phyloP scores from a whole-genome alignment of 2,797 vertebrate genomes.

The Gouania willdenowi region DNA sequence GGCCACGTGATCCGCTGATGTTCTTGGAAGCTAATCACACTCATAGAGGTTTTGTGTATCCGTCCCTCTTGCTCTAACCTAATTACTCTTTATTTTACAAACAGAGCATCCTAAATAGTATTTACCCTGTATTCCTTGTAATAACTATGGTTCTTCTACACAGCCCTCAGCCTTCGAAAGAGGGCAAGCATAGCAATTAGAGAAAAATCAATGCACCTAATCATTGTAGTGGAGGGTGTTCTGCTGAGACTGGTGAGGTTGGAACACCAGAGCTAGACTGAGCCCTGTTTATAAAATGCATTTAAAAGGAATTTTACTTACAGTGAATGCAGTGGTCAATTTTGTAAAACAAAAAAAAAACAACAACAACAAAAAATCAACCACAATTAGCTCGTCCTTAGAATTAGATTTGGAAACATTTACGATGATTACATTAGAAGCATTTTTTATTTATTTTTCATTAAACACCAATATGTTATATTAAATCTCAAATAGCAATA shows the following conservation, averaged over 20 bases:
- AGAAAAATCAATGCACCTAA: conserved; percentile 50
- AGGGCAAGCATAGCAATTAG: conserved; percentile 38
- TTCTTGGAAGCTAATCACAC: conserved; percentile 56
- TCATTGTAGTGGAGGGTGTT: conserved; percentile 26
- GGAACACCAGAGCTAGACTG: not conserved
- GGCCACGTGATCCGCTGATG: conserved; percentile 44
- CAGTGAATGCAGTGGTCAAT: no score
- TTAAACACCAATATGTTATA: no score
- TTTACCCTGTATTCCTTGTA: conserved; percentile 48
- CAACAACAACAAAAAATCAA: no score
- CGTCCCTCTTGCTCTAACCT: conserved; percentile 30
- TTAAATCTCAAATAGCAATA: no score
- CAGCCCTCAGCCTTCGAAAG: conserved; percentile 9
- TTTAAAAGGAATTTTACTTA: no score
- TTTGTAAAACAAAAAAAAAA: not conserved
- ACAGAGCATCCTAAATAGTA: conserved; percentile 52
- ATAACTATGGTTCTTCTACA: conserved; percentile 30
- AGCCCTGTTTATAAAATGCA: not conserved
- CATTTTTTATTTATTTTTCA: no score
- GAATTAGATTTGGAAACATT: no score
- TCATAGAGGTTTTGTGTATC: conserved; percentile 17
- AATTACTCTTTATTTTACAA: conserved; percentile 67
- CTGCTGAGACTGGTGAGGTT: conserved; percentile 28
- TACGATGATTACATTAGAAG: no score
- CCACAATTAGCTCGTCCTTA: no score